Evolutionary conservation across 2,888 invertebrate genomes (phyloP).

Genomic region (Melieria picta): DNA sequence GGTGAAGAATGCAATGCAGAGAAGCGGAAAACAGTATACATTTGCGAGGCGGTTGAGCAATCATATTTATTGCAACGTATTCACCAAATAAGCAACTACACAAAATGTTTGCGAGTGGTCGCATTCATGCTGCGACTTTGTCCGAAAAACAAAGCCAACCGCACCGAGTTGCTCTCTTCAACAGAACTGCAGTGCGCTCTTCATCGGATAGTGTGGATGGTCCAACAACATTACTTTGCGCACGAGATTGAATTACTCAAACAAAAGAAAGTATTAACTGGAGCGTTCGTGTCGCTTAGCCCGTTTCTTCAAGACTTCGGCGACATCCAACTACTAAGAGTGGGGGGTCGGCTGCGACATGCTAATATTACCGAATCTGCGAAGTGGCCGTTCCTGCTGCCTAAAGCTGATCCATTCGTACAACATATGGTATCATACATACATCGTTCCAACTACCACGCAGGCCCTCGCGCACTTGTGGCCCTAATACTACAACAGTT

Average conservation of each 20-base stretch:
- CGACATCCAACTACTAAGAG: no score
- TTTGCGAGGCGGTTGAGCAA: neutral
- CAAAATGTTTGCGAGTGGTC: conserved; percentile 17
- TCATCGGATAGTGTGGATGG: conserved; percentile 26
- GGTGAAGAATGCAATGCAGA: neutral
- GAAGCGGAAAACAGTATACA: neutral
- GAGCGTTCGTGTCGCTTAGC: conserved; percentile 10
- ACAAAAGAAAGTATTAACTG: neutral
- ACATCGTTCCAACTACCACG: no score
- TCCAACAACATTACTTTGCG: conserved; percentile 31
- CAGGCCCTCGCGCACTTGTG: no score
- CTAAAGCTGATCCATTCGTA: no score
- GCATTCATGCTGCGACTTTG: conserved; percentile 21
- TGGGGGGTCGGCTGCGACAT: no score
- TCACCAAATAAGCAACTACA: conserved; percentile 3
- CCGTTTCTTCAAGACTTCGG: conserved; percentile 20
- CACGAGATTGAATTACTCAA: conserved; percentile 27
- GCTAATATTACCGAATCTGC: no score
- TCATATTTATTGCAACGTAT: conserved; percentile 7
- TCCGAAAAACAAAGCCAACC: no score
- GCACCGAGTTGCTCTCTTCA: no score
- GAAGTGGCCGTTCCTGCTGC: no score
- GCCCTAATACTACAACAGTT: no score
- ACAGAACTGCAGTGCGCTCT: conserved; percentile 12
- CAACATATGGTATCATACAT: no score